Evolutionary conservation across 1,140 invertebrate genomes (phyloP), one percentile per base, ranked within the genome.

Genomic region (Drosophila ananassae): DNA sequence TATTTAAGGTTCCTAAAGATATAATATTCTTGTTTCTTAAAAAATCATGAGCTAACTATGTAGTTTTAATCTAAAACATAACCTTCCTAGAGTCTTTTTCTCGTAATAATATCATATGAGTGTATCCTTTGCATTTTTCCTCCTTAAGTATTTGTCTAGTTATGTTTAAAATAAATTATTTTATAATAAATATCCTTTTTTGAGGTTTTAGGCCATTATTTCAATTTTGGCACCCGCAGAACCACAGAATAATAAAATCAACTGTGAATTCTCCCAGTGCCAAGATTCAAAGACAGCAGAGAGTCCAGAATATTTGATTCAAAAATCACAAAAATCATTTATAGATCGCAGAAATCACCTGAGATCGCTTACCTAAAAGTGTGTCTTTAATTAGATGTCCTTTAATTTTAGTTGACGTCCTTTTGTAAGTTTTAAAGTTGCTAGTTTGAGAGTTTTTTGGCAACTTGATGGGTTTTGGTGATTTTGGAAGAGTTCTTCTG

Each of bases 251-350:
- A 59, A 30, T 53, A 12, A 73, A 87, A 75, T 66, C 79, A 79
- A 91, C 90, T 91, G 90, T 91, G 90, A 91, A 91, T 91, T 91
- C 90, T 91, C 90, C 90, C 90, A 91, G 90, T 91, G 90, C 90
- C 90, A 91, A 91, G 90, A 77, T 54, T 58, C 58, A 87, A 79
- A 57, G 58, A n/a, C 22, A 75, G 79, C 53, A 37, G 34, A 24
- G 6, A 2, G 8, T 24, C 24, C 3, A 2, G 7, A 17, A 63
- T 22, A 9, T 28, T n/a, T 10, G 2, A 3, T 9, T 24, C 17
- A 4, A 22, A 10, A 8, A 13, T 6, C 32, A 48, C 62, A 30
- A n/a, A 34, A 22, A 22, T 46, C 64, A 12, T 17, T 2, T 5
- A 3, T 41, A 32, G 62, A 69, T 68, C 51, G 10, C 2, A 2